Evolutionary conservation across 2,113 vertebrate species (phyloP).

Genomic region (Terrapene triunguis): DNA sequence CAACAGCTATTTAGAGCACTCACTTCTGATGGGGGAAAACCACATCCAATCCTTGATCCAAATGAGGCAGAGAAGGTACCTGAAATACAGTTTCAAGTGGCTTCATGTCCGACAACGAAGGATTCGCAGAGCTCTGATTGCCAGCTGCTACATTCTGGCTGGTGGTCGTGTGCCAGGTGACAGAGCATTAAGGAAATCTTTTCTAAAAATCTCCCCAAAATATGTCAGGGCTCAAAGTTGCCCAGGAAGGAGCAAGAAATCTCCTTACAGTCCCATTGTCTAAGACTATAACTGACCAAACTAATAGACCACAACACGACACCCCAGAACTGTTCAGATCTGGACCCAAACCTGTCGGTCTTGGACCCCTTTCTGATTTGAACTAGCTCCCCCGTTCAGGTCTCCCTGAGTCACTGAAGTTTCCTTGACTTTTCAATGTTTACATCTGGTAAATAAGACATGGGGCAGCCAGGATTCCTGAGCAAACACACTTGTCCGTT

Average conservation of each 20-base stretch:
- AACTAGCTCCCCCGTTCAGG: not conserved
- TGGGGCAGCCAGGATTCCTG: not conserved
- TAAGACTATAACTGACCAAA: not conserved
- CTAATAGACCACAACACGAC: not conserved
- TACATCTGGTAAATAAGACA: not conserved
- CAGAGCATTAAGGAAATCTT: no score
- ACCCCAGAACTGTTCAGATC: not conserved
- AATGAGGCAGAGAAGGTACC: not conserved
- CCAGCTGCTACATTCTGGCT: not conserved
- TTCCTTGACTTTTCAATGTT: not conserved
- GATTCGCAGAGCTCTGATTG: not conserved
- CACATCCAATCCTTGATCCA: not conserved
- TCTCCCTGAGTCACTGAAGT: not conserved
- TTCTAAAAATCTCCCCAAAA: not conserved
- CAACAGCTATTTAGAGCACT: not conserved
- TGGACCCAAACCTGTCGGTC: not conserved
- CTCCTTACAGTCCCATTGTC: not conserved
- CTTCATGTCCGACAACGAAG: not conserved
- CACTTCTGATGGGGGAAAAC: not conserved
- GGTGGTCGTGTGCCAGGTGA: no score
- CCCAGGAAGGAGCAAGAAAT: not conserved
- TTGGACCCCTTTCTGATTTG: not conserved
- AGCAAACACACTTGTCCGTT: not conserved
- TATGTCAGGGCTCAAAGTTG: not conserved
- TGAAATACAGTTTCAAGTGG: not conserved